Conservation (phyloP, 2,113 vertebrate genomes). For the Psittacus erithacus region DNA sequence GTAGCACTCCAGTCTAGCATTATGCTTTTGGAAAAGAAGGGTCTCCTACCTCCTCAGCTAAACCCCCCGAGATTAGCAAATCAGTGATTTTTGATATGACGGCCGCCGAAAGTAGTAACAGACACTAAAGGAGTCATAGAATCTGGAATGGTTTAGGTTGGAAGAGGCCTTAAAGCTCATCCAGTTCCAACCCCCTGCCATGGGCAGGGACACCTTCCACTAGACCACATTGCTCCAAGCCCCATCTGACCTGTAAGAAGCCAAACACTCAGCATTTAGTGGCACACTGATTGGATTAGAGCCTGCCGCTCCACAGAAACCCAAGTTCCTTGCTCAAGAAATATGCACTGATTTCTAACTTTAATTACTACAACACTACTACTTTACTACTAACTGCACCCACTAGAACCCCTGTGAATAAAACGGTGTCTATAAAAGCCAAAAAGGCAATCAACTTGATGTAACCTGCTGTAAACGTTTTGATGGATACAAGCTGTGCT, state of each 20-base stretch:
- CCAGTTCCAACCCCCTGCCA: neutral
- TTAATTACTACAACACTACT: neutral
- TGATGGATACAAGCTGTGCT: neutral
- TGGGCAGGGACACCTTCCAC: neutral
- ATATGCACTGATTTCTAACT: neutral
- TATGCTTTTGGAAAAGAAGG: neutral
- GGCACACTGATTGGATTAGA: neutral
- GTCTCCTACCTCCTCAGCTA: neutral
- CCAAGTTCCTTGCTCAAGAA: neutral
- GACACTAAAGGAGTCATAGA: neutral
- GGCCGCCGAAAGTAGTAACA: neutral
- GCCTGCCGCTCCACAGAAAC: neutral
- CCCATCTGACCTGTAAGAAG: neutral
- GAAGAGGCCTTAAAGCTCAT: neutral
- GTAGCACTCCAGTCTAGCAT: neutral
- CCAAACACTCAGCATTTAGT: neutral
- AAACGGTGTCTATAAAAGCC: neutral
- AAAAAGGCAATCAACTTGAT: neutral
- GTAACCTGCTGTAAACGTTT: neutral
- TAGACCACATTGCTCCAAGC: neutral
- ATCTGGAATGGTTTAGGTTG: no score
- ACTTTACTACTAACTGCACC: neutral
- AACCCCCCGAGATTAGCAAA: neutral
- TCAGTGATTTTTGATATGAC: neutral
- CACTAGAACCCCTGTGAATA: neutral